These are phyloP conservation scores for Oreohelix idahoensis DNA, from an alignment of 1,140 invertebrate species.

Conservation along the genomic window DNA sequence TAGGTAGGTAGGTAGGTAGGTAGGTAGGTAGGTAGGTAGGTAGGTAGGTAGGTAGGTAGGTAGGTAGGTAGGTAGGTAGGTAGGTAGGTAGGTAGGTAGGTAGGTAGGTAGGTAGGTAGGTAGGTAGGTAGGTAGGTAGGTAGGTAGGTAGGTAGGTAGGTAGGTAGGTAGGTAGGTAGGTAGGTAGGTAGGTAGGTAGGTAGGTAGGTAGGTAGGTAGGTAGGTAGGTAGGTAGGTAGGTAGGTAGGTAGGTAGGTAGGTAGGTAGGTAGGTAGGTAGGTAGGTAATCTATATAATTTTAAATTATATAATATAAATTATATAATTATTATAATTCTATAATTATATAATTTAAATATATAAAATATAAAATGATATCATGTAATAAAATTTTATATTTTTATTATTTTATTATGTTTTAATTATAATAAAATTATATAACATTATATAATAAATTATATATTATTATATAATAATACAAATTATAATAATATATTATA, in stretches of 20 bases:
- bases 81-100: slow-evolving; percentile 2
- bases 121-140: slow-evolving; percentile 2
- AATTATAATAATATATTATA: no score
- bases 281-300: no score
- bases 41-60: slow-evolving; percentile 2
- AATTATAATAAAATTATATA: no score
- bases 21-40: slow-evolving; percentile 2
- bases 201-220: slow-evolving; percentile 2
- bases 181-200: slow-evolving; percentile 2
- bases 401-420: no score
- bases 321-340: no score
- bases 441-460: no score
- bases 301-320: no score
- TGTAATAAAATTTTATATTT: no score
- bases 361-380: no score
- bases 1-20: slow-evolving; percentile 2
- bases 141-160: slow-evolving; percentile 2
- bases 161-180: slow-evolving; percentile 2
- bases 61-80: slow-evolving; percentile 2
- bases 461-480: no score
- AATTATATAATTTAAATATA: no score
- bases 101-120: slow-evolving; percentile 2
- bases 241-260: slow-evolving; percentile 2
- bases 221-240: slow-evolving; percentile 2
- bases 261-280: slow-evolving; percentile 2